These are phyloP conservation scores for Hippoglossus hippoglossus DNA, from an alignment of 2,797 vertebrate genomes.

Conservation along the genomic window DNA sequence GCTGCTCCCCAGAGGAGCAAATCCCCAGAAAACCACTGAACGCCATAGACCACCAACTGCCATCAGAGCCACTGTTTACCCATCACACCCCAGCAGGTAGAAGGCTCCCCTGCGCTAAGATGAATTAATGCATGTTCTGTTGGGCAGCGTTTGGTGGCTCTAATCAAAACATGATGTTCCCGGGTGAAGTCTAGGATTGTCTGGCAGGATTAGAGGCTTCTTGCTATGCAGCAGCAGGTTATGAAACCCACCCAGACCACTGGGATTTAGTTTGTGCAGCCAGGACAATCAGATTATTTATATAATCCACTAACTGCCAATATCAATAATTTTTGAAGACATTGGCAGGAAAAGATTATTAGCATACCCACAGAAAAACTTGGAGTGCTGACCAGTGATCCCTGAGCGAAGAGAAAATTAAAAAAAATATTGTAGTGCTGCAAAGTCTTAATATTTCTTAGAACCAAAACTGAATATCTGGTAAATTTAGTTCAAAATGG, in stretches of 20 bases:
- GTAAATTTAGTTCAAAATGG: not conserved
- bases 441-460: not conserved
- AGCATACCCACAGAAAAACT: not conserved
- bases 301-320: conserved; percentile 39
- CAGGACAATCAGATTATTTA: conserved; percentile 35
- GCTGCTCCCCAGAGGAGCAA: conserved; percentile 65
- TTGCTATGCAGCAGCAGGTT: conserved; percentile 48
- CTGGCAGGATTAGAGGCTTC: conserved; percentile 61
- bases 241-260: conserved; percentile 33
- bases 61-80: conserved; percentile 63
- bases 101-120: conserved; percentile 13
- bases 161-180: conserved; percentile 65
- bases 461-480: not conserved
- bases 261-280: conserved; percentile 24
- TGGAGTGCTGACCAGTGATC: not conserved
- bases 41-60: conserved; percentile 68
- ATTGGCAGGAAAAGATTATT: conserved; percentile 1
- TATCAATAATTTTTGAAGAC: conserved; percentile 1
- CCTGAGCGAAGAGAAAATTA: not conserved
- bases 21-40: conserved; percentile 62
- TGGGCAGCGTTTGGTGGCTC: conserved; percentile 33
- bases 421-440: not conserved
- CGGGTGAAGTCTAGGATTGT: conserved; percentile 35
- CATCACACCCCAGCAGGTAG: conserved; percentile 66
- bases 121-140: conserved; percentile 38